Evolutionary conservation across 2,797 vertebrate species (phyloP), one percentile per base, ranked within the genome.

Genomic region (Cyclura pinguis): DNA sequence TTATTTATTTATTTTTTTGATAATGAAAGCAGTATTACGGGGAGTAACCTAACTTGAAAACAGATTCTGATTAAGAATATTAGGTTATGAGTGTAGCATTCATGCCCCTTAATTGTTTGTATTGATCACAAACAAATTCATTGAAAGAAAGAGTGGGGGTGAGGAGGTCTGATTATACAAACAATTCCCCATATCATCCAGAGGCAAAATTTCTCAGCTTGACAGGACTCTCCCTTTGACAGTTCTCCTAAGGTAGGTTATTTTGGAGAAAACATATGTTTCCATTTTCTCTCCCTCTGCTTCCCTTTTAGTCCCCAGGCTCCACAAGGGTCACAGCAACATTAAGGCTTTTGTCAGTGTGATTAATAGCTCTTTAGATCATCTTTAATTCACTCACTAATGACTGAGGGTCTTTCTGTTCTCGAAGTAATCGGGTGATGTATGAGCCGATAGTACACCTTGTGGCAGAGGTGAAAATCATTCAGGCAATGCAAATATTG

Each of bases 301-400:
- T 98, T 98, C 98, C 97, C 98, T 97, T 96, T 96, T 97, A 97
- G 98, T 99, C 98, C 98, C 98, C 97, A 97, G 97, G 98, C 98
- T 97, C 97, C 97, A 96, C 97, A 97, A 97, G 98, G 99, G 99
- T 99, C 98, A 98, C 97, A 98, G 98, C 98, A 99, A 99, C 98
- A 99, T 99, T 99, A 99, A 98, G 98, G 98, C 98, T 98, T 99
- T 99, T 99, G 99, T 99, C 99, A 99, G 97, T 97, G 98, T 99
- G 99, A 99, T 99, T 99, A 99, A 99, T 99, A 99, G 99, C 98
- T 98, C 98, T 97, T 99, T 99, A 99, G 99, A 99, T 99, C 99
- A 99, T 99, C 98, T 99, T 99, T 99, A 99, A 99, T 99, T 99
- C 98, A 99, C 98, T 99, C 98, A 98, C 98, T 99, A 99, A 99